These are phyloP conservation scores for Macaria notata DNA, from an alignment of 2,888 invertebrate genomes.

Conservation along the genomic window DNA sequence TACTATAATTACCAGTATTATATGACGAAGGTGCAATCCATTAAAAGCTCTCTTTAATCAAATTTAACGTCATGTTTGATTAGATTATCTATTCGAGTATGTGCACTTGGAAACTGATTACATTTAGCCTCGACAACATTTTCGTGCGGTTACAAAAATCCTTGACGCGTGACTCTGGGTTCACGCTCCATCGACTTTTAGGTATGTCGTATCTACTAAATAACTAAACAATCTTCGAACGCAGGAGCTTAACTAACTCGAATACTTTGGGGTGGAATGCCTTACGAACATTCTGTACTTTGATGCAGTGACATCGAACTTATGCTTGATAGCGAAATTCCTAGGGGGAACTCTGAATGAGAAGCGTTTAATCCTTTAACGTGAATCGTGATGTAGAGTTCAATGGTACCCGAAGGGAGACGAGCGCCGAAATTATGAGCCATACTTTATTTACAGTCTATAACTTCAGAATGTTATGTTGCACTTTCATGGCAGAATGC, in stretches of 20 bases:
- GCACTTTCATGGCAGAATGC: too few species aligned
- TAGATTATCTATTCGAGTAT: not conserved
- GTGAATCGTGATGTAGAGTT: conserved; percentile 15
- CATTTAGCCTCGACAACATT: conserved; percentile 38
- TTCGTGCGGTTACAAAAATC: conserved; percentile 66
- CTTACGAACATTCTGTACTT: conserved; percentile 26
- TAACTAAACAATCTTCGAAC: conserved; percentile 59
- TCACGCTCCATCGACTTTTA: conserved; percentile 70
- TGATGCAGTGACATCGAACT: conserved; percentile 28
- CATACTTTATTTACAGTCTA: not conserved
- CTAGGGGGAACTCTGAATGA: conserved; percentile 23
- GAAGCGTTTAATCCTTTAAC: conserved; percentile 25
- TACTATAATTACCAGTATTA: too few species aligned
- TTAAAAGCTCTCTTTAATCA: too few species aligned
- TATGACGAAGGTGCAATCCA: too few species aligned
- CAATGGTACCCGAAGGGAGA: conserved; percentile 9
- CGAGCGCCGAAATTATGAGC: conserved; percentile 1
- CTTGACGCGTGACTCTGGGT: conserved; percentile 72
- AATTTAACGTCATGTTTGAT: not conserved
- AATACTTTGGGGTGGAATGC: conserved; percentile 47
- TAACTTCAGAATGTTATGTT: not conserved
- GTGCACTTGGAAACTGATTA: conserved; percentile 8
- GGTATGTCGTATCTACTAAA: conserved; percentile 66
- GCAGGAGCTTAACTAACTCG: conserved; percentile 52
- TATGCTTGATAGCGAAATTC: conserved; percentile 27